These are phyloP conservation scores for Pachydiplax longipennis DNA, from an alignment of 2,888 invertebrate genomes.

Conservation along the genomic window DNA sequence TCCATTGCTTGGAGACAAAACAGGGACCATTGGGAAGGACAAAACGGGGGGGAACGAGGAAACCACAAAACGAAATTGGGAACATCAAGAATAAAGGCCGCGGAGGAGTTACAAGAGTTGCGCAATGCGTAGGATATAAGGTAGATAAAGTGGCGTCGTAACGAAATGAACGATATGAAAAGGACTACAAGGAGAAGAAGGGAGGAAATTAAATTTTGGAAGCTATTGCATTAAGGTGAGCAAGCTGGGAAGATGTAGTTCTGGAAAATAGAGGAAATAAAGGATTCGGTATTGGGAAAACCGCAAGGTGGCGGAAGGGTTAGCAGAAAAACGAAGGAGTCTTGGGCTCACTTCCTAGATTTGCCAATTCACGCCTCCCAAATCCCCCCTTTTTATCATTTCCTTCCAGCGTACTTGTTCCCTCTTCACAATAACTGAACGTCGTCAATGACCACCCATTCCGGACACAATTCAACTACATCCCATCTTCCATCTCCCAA, in stretches of 20 bases:
- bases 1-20: not conserved
- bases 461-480: not conserved
- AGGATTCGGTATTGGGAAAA: too few species aligned
- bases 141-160: slow-evolving; percentile 48
- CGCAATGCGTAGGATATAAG: slow-evolving; percentile 48
- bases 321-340: not conserved
- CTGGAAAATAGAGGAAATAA: not conserved
- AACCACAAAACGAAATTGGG: too few species aligned
- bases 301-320: not conserved
- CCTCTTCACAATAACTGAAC: not conserved
- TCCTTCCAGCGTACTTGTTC: not conserved
- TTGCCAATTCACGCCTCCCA: not conserved
- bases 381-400: not conserved
- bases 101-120: slow-evolving; percentile 45
- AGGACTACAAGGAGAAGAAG: not conserved
- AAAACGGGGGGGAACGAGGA: not conserved
- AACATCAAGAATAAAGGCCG: not conserved
- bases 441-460: not conserved
- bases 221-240: not conserved
- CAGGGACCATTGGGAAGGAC: not conserved
- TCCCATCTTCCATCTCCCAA: not conserved
- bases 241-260: not conserved
- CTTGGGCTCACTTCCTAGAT: not conserved
- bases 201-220: not conserved
- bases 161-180: not conserved